Base-by-base conservation (phyloP, 2,888 invertebrate genomes). In the Tortrix viridana region DNA sequence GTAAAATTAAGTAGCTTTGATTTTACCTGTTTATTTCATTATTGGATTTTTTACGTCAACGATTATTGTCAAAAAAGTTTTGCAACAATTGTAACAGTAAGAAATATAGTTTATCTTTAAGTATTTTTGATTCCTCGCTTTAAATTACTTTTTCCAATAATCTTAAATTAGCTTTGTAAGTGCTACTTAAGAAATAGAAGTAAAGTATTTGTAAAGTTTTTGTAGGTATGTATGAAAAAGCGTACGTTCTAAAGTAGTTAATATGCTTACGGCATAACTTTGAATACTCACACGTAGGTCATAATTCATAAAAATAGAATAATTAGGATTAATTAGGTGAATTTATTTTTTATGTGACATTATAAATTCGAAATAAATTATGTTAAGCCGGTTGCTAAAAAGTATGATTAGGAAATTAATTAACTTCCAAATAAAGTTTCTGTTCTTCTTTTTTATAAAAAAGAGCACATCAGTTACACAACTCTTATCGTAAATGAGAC, bases 241-340 rank as follows among this genome's bases (percentile, higher is more conserved):
- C 91, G 91, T 82, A 79, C 74, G 89, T 91, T 91, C 91, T 91
- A 91, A 91, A 91, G 79, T 90, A 91, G 88, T 79, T 86, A 84
- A 82, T 79, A 78, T 85, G 83, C 84, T 85, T 80, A 79, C 73
- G 72, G 76, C 76, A 67, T 73, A 74, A 70, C 68, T 60, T 77
- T 71, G 46, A 69, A 75, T 68, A 69, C 61, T 70, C 69, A 70
- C 65, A 68, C 65, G 32, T 71, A 65, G 71, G 67, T 60, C 60
- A 66, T 52, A 68, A 57, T 65, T 60, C 12, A 41, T 41, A 41
- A 41, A 41, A 41, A n/a, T 14, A 5, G 6, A 4, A 2, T 41
- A 41, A n/a, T 41, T 41, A 41, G 41, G 6, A 6, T 16, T 16
- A 41, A 6, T 18, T 1, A 32, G 16, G 9, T 18, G 16, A 2